Evolutionary conservation across 2,113 vertebrate genomes (phyloP), one percentile per base, ranked within the genome.

Genomic region (Paradisaea rubra): DNA sequence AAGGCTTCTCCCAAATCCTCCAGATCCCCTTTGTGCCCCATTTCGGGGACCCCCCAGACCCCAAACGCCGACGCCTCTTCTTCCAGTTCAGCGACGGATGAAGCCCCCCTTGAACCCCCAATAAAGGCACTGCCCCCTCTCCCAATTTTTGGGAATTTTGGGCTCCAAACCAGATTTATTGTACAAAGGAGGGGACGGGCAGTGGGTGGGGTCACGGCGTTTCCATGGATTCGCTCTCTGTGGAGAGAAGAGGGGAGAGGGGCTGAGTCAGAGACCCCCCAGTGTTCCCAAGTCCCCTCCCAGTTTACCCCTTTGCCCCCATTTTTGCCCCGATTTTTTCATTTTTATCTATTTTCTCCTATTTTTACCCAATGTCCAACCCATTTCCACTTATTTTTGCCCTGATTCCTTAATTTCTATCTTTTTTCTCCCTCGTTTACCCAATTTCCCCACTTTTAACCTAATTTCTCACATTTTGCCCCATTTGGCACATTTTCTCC

Each of bases 351-450:
- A 27, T 35, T 28, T 57, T 28, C 14, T 16, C 11, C 19, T 4
- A 0, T 13, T 44, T 54, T 54, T 20, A 24, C 7, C 8, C 14
- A 3, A 13, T 53, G 14, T 24, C 13, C 19, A 45, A 15, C 15
- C 4, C 3, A 18, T 35, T 65, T 24, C 5, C 25, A 4, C 9
- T 52, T 52, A n/a, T 10, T 57, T 81, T 39, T 56, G 10, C 2
- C 16, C 5, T 3, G 31, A 6, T 37, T 25, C 19, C 10, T 25
- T 25, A 0, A 13, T 50, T 65, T 30, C 8, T 13, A 13, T 9
- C 2, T 17, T 16, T 6, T 53, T 80, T 37, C 10, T 66, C 21
- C 4, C 10, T 30, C 0, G 0, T 24, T 19, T 10, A 24, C 13
- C 6, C 5, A 0, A 25, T 11, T n/a, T 33, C 9, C 18, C 30